A percentile compares a stretch with the other conserved stretches of the same genome.
These are phyloP conservation scores for Frankliniella fusca DNA, from an alignment of 2,888 invertebrate genomes.

Conservation along the genomic window DNA sequence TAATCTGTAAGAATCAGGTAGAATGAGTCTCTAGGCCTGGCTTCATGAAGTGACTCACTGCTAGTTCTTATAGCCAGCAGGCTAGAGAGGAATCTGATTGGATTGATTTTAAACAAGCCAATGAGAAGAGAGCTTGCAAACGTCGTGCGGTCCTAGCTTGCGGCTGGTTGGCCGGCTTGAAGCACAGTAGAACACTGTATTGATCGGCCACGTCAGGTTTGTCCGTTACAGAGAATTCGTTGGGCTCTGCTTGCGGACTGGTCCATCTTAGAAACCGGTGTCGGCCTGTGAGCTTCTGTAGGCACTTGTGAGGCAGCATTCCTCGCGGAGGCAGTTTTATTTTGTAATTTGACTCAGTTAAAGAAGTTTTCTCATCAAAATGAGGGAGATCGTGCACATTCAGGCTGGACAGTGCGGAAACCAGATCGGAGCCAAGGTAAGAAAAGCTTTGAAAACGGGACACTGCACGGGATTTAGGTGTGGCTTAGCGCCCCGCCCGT, in stretches of 20 bases:
- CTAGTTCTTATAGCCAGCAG: not conserved
- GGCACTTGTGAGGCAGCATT: not conserved
- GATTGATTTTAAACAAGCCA: not conserved
- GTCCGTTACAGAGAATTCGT: conserved; percentile 11
- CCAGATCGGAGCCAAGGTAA: conserved; percentile 92
- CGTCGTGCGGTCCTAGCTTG: not conserved
- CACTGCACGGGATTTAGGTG: no score
- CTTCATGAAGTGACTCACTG: not conserved
- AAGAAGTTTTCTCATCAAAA: conserved; percentile 50
- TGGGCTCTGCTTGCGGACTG: not conserved
- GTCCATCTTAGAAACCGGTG: not conserved
- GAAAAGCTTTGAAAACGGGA: conserved; percentile 37
- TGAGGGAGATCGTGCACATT: conserved; percentile 95
- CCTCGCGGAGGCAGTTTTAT: not conserved
- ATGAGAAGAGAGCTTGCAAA: not conserved
- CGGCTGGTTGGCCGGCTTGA: not conserved
- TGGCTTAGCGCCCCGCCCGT: not conserved
- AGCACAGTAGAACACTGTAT: not conserved
- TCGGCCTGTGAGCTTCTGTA: not conserved
- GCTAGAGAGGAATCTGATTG: not conserved
- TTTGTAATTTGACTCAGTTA: not conserved
- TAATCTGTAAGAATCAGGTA: no score
- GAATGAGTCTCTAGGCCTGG: not conserved
- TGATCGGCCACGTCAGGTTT: conserved; percentile 18
- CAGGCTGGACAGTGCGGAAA: conserved; percentile 95